Percentiles rank a stretch among this genome's conserved stretches.
These are phyloP conservation scores for Anthoptus insignis DNA, from an alignment of 2,888 invertebrate species.

Conservation along the genomic window DNA sequence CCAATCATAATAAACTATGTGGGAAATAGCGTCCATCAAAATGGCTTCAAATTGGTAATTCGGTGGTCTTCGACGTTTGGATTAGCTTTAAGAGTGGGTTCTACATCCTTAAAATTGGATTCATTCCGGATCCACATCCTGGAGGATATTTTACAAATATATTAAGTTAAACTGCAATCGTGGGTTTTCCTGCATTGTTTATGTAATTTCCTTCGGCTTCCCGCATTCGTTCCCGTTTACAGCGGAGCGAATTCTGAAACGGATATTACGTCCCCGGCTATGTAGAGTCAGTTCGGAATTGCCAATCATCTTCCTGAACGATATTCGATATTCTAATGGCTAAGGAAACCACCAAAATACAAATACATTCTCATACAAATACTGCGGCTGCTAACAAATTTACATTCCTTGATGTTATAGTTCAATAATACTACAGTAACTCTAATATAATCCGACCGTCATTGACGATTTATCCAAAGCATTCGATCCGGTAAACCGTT, in stretches of 20 bases:
- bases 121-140: too few species aligned
- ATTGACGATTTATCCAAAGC: too few species aligned
- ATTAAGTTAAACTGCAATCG: slow-evolving; percentile 1
- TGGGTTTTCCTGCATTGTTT: slow-evolving; percentile 16
- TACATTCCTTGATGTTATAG: too few species aligned
- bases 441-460: too few species aligned
- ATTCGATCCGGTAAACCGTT: too few species aligned
- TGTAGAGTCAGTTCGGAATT: slow-evolving; percentile 31
- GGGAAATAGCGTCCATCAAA: neutral
- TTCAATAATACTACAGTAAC: too few species aligned
- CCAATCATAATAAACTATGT: neutral
- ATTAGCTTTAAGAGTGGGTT: too few species aligned
- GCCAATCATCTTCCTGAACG: slow-evolving; percentile 30
- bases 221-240: slow-evolving; percentile 50
- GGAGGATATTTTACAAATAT: neutral
- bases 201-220: slow-evolving; percentile 62
- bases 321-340: slow-evolving; percentile 29
- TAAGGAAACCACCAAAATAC: slow-evolving; percentile 3
- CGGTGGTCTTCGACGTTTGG: too few species aligned
- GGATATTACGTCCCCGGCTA: slow-evolving; percentile 59
- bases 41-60: too few species aligned
- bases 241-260: slow-evolving; percentile 52
- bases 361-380: neutral
- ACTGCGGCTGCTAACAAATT: neutral
- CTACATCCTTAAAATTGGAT: too few species aligned